Base-by-base conservation (phyloP, 2,797 vertebrate genomes). In the Picus viridis region DNA sequence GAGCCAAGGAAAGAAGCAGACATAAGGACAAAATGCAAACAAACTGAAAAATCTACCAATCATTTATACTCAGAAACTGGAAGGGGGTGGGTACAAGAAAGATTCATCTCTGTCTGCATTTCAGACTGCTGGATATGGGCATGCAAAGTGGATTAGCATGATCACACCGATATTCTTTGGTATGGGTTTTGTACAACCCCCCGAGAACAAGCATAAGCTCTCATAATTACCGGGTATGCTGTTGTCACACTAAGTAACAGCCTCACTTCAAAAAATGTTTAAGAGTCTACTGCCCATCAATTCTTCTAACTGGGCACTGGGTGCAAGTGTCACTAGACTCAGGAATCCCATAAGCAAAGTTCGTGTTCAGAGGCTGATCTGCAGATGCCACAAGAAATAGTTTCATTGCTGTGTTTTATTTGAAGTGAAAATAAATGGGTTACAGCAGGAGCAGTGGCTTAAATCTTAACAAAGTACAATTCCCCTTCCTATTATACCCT, bases 1-100 rank as follows among this genome's bases (percentile, higher is more conserved):
- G 51, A 86, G 84, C 73, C 92, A 92, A 78, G 84, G 78, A 94
- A 92, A 61, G 91, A 96, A 96, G 88, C 67, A 93, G 90, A 87
- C 94, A 89, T 94, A 93, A 95, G 90, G 94, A 94, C 57, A 81
- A 89, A 89, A 94, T 0, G 12, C 92, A 94, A 96, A 95, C 96
- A 95, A 94, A 95, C 76, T 47, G 67, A 96, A 96, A 96, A 77
- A 92, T 92, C 77, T 94, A 94, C 82, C 73, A 18, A 76, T 91
- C 65, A 9, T 70, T 93, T 79, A 78, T 67, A 91, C 59, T 78
- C 79, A 90, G 89, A 90, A 93, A 73, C 45, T 23, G 34, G 63
- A 43, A 24, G 6, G 13, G 32, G n/a, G 64, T 61, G 43, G 8
- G 20, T 34, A 61, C 11, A 17, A 62, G 67, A 59, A 92, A 77